Percentiles rank a stretch among this genome's conserved stretches.
phyloP scores from a whole-genome alignment of 2,888 invertebrate species.

The Priapulus caudatus region DNA sequence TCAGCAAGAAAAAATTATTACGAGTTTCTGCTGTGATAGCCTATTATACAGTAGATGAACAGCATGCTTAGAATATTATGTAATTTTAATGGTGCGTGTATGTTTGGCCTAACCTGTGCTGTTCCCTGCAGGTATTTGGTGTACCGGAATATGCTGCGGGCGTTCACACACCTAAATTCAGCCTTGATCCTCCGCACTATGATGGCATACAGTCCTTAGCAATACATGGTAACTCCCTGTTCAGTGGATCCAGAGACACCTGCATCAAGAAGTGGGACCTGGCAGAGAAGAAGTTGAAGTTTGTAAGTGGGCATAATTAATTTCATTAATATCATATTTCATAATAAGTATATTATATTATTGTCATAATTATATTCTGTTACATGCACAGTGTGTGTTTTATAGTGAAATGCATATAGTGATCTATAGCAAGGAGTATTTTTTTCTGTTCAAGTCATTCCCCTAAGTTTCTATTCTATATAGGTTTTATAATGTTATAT shows the following conservation, averaged over 20 bases:
- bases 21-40: too few species aligned
- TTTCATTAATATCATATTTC: not conserved
- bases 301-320: too few species aligned
- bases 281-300: conserved; percentile 34
- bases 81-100: too few species aligned
- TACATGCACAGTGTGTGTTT: too few species aligned
- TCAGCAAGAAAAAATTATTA: too few species aligned
- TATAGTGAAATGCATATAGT: too few species aligned
- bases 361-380: conserved; percentile 11
- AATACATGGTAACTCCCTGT: conserved; percentile 52
- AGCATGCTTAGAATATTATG: conserved; percentile 5
- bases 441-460: too few species aligned
- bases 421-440: too few species aligned
- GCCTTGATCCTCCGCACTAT: conserved; percentile 72
- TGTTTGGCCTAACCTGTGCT: too few species aligned
- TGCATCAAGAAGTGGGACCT: conserved; percentile 75
- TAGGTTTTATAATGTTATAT: too few species aligned
- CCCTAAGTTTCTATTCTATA: too few species aligned
- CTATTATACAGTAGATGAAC: not conserved
- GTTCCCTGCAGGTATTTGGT: conserved; percentile 41
- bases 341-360: not conserved
- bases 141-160: conserved; percentile 39
- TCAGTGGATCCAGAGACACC: conserved; percentile 71
- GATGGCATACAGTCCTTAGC: conserved; percentile 74
- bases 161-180: conserved; percentile 49